Percentiles rank a stretch among this genome's conserved stretches.
Evolutionary conservation across 2,888 invertebrate species (phyloP).

Genomic region (Drosophila mulleri): DNA sequence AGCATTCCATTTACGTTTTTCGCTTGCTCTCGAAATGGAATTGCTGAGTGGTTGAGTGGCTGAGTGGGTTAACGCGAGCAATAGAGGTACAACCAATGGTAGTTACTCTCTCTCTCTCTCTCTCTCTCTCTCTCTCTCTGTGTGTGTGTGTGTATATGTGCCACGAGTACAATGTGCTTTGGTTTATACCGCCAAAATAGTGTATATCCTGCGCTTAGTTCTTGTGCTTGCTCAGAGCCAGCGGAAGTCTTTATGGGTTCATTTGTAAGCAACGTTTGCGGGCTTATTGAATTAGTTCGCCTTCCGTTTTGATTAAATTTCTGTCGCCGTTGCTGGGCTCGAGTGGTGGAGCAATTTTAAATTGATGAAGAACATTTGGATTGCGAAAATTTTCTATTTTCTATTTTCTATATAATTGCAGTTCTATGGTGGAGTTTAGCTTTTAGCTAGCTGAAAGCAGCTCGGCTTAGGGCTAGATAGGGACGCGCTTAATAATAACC

Average conservation of each 20-base stretch:
- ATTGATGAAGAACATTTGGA: background rate
- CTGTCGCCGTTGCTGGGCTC: background rate
- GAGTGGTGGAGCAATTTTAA: background rate
- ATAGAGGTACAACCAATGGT: no score
- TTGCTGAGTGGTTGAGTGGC: conserved; percentile 1
- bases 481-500: no score
- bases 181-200: conserved; percentile 21
- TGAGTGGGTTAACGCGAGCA: background rate
- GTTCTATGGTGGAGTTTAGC: no score
- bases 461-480: no score
- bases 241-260: conserved; percentile 35
- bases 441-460: no score
- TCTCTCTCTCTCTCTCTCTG: no score
- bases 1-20: conserved; percentile 35
- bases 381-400: background rate
- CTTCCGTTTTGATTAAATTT: conserved; percentile 38
- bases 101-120: no score
- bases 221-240: conserved; percentile 6
- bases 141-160: background rate
- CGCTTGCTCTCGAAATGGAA: conserved; percentile 17
- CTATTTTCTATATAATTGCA: background rate
- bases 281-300: conserved; percentile 60
- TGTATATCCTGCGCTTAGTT: conserved; percentile 16
- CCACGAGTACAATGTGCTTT: conserved; percentile 36
- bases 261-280: conserved; percentile 44